Percentiles rank a stretch among this genome's conserved stretches.
Conservation (phyloP, 2,888 invertebrate species). For the Spodoptera littoralis region DNA sequence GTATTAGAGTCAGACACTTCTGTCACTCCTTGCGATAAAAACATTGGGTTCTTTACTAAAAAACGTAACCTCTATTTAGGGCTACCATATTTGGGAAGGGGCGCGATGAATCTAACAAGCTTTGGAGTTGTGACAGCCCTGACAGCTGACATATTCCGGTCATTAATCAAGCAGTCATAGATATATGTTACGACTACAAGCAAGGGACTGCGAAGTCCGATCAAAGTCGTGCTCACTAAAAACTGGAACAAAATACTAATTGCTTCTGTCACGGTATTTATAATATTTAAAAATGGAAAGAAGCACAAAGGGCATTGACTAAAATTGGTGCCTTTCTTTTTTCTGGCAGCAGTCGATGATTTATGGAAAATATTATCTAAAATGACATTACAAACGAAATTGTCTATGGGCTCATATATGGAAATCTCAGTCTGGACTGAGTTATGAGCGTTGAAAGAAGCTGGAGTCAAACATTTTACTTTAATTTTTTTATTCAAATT, state of each 20-base stretch:
- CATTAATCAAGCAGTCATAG: constrained; percentile 84
- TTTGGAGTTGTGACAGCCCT: constrained; percentile 85
- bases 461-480: too few relatives aligned
- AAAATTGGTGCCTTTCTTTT: too few relatives aligned
- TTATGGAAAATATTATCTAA: too few relatives aligned
- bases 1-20: constrained; percentile 73
- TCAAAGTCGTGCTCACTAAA: constrained; percentile 59
- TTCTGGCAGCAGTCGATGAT: too few relatives aligned
- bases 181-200: constrained; percentile 75
- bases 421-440: too few relatives aligned
- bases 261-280: constrained; percentile 32
- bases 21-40: constrained; percentile 75
- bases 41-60: constrained; percentile 75
- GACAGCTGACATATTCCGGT: constrained; percentile 86
- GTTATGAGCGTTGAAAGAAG: too few relatives aligned
- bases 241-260: constrained; percentile 53
- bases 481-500: too few relatives aligned
- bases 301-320: too few relatives aligned
- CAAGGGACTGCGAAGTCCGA: constrained; percentile 64
- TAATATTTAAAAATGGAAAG: too few relatives aligned
- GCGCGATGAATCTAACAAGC: constrained; percentile 85
- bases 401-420: too few relatives aligned
- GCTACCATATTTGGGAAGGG: constrained; percentile 76
- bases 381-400: too few relatives aligned
- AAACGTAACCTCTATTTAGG: constrained; percentile 81